Evolutionary conservation across 2,888 invertebrate species (phyloP), one percentile per base, ranked within the genome.

Genomic region (Dicroscelio sp.): DNA sequence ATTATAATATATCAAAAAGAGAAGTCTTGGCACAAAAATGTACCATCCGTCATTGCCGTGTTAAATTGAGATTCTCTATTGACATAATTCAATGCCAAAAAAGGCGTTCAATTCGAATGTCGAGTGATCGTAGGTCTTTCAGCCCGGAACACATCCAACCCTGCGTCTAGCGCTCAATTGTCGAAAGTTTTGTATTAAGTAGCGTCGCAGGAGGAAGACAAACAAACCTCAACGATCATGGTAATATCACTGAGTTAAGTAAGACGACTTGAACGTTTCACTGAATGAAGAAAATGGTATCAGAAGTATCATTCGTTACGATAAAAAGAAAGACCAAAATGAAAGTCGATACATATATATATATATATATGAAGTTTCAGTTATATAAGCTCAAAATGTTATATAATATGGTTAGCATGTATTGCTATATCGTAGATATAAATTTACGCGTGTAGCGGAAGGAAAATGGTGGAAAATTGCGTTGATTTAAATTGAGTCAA

Each of bases 241-340:
- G 88, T 79, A 87, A 82, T 89, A 91, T 80, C 87, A 63, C 80
- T 84, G 84, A 88, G 86, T 86, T 83, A 91, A 91, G 86, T 79
- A 84, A 89, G 89, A 89, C 60, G 86, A 84, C 80, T 89, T 75
- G 89, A 87, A 84, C 84, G 86, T 85, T 91, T 88, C 86, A 73
- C 67, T 73, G 82, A 83, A 79, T 86, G 85, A 86, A 86, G 88
- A 91, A 88, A 86, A 88, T 60, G 60, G 78, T 60, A 69, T 83
- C 86, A 60, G 73, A 85, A 83, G 80, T 91, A 90, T 82, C 60
- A 48, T 69, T 27, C 69, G 82, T 79, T 79, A 48, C 60, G 33
- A 86, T 85, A 90, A 83, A 87, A 79, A 83, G 78, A 83, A 52
- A 79, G 38, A 79, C 48, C 86, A 65, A 76, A 91, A 87, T 71